Conservation (phyloP, 2,113 vertebrate species). For the Panurus biarmicus region DNA sequence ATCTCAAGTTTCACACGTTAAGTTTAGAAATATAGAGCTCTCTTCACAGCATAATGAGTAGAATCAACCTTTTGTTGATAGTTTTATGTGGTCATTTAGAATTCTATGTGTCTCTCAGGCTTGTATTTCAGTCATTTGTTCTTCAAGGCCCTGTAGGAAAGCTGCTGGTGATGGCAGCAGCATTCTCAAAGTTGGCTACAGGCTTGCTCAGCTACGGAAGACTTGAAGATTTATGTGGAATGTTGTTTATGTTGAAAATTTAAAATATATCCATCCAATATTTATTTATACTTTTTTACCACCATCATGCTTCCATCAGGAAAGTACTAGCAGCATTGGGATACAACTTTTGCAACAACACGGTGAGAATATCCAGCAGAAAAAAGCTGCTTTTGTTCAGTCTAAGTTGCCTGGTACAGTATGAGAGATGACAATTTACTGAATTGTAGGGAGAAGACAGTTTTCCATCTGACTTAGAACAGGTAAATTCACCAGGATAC, state of each 20-base stretch:
- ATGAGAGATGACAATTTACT: not conserved
- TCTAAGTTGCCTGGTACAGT: not conserved
- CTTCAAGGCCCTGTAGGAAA: not conserved
- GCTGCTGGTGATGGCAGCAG: not conserved
- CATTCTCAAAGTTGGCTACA: not conserved
- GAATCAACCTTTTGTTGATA: not conserved
- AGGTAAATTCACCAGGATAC: not conserved
- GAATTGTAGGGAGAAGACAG: not conserved
- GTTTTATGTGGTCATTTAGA: not conserved
- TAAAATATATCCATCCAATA: not conserved
- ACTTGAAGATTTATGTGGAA: not conserved
- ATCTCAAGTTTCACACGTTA: not conserved
- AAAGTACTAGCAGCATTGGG: not conserved
- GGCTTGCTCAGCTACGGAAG: not conserved
- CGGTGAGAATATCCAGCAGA: not conserved
- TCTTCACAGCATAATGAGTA: slow-evolving; percentile 7
- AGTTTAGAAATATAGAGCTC: not conserved
- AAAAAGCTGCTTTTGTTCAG: not conserved
- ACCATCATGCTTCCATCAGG: not conserved
- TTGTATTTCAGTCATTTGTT: not conserved
- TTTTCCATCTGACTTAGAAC: not conserved
- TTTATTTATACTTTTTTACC: not conserved
- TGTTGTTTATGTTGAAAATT: not conserved
- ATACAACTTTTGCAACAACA: not conserved
- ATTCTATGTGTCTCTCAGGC: not conserved